Evolutionary conservation across 2,113 vertebrate species (phyloP), one percentile per base, ranked within the genome.

Genomic region (Ptychochromis oligacanthus): DNA sequence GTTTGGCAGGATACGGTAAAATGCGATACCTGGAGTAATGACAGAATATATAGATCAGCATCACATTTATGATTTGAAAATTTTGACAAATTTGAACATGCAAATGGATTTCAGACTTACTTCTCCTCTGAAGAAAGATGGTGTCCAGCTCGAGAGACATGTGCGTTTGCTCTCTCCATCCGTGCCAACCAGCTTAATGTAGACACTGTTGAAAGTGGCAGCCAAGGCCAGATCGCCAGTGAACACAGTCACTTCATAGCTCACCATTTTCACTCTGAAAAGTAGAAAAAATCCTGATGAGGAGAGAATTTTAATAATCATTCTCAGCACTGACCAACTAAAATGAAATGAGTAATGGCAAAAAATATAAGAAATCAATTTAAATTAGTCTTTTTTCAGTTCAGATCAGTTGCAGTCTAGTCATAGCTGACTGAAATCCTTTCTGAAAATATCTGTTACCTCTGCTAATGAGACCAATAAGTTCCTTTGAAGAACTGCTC

Each of bases 101-200:
- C 31, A 36, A 3, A 4, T 43, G 40, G 15, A 52, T 15, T 52
- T 52, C 46, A 62, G 4, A 91, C 89, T 88, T 85, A 92, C 92
- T 8, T 34, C 1, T 85, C 84, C 87, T 5, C 1, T 49, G 4
- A 13, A 1, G 38, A 89, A 86, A 7, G 67, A 2, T 4, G 38
- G 2, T 55, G 49, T 81, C 3, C 77, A 1, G 52, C 28, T 11
- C 0, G 2, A 1, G 4, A 93, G 34, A 40, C 7, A 11, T 13
- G 13, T 8, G 61, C 15, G 78, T 0, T 72, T 1, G 4, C 88
- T 91, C 80, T 93, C 87, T 3, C 88, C 85, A 2, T 86, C 57
- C 4, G 52, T 61, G 20, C 92, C 92, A 36, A 93, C 84, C 77
- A 93, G 81, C 38, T 90, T 93, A 55, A 93, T 91, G 79, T 31